phyloP scores from a whole-genome alignment of 2,888 invertebrate species.

The Mesorhabditis spiculigera region DNA sequence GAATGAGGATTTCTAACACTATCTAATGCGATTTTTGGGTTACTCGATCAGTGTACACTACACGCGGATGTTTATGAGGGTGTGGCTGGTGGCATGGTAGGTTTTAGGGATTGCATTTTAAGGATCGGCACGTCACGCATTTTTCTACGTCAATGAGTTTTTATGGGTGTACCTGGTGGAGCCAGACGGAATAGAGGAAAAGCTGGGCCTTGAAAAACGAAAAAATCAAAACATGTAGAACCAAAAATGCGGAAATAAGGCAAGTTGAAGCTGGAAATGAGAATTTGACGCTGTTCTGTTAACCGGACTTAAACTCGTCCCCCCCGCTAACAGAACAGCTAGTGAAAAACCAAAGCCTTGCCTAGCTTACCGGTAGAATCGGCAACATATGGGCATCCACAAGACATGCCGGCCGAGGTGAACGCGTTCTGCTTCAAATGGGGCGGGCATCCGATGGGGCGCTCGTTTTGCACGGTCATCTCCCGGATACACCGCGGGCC shows the following conservation, averaged over 20 bases:
- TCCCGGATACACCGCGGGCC: constrained; percentile 42
- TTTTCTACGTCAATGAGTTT: too few relatives aligned
- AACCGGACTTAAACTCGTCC: constrained; percentile 12
- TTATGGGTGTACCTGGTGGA: too few relatives aligned
- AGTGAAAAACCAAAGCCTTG: constrained; percentile 18
- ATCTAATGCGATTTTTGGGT: too few relatives aligned
- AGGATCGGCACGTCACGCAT: too few relatives aligned
- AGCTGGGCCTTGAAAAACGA: not conserved
- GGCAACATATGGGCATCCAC: constrained; percentile 39
- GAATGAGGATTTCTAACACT: too few relatives aligned
- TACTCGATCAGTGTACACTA: too few relatives aligned
- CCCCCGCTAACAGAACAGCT: constrained; percentile 7
- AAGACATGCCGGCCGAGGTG: constrained; percentile 34
- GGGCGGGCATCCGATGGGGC: constrained; percentile 43
- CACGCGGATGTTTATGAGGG: too few relatives aligned
- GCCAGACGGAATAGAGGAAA: too few relatives aligned
- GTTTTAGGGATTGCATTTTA: too few relatives aligned
- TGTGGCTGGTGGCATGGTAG: too few relatives aligned
- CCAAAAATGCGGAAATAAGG: not conserved
- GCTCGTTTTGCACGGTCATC: constrained; percentile 40
- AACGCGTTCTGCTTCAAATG: constrained; percentile 38
- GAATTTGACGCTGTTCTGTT: constrained; percentile 9
- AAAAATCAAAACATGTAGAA: not conserved
- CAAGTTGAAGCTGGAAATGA: not conserved
- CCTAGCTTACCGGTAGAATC: constrained; percentile 18